Percentiles rank a stretch among this genome's conserved stretches.
Evolutionary conservation across 2,888 invertebrate species (phyloP).

Genomic region (Tridacna crocea): DNA sequence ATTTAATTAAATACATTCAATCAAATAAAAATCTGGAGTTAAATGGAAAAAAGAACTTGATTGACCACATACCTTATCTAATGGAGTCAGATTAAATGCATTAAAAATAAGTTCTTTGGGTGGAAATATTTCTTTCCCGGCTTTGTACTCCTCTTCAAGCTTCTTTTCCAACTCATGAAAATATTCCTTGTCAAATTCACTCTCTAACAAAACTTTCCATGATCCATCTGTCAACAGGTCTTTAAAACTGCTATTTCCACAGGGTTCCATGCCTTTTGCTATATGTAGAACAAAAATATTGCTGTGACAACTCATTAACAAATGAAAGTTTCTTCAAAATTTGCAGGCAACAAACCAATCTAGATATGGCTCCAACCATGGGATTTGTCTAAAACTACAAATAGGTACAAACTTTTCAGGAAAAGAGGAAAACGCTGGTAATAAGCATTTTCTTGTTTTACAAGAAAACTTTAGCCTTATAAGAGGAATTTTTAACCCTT

Average conservation of each 20-base stretch:
- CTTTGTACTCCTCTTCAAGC: constrained; percentile 71
- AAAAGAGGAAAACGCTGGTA: neutral
- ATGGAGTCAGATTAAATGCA: constrained; percentile 83
- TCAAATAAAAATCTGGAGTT: too few species aligned
- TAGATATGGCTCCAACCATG: too few species aligned
- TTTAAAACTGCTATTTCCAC: constrained; percentile 10
- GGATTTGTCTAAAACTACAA: neutral
- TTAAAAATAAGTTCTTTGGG: constrained; percentile 83
- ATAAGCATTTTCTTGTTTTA: neutral
- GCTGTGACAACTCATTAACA: too few species aligned
- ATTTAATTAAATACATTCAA: too few species aligned
- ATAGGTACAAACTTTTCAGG: neutral
- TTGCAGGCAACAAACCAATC: too few species aligned
- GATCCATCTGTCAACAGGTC: constrained; percentile 57
- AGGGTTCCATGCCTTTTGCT: too few species aligned
- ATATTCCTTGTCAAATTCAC: constrained; percentile 79
- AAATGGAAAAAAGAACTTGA: too few species aligned
- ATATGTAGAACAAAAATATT: too few species aligned
- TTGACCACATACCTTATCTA: constrained; percentile 75
- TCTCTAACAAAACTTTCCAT: constrained; percentile 70
- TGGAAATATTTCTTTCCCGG: constrained; percentile 81
- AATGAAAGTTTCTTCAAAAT: too few species aligned
- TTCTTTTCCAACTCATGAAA: constrained; percentile 77
- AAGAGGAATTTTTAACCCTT: too few species aligned
- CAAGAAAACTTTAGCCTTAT: neutral